These are phyloP conservation scores for Cerceris ruficornis DNA, from an alignment of 2,888 invertebrate genomes.

Conservation along the genomic window DNA sequence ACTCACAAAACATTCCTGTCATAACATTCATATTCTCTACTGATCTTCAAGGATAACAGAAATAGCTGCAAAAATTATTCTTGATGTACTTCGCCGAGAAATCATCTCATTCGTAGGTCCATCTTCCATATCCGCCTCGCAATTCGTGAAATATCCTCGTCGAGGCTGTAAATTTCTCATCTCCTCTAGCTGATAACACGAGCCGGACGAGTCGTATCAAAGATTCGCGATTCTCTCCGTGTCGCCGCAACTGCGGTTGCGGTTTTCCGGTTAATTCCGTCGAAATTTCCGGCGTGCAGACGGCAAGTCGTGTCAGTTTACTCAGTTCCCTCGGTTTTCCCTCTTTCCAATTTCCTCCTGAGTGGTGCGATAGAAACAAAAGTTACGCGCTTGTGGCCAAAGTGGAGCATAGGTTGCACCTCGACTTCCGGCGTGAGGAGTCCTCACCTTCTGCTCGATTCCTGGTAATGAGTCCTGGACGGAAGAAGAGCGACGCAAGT, in stretches of 20 bases:
- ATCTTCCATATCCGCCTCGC: too few relatives aligned
- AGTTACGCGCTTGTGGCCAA: conserved; percentile 23
- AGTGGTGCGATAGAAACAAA: conserved; percentile 35
- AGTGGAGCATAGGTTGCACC: conserved; percentile 4
- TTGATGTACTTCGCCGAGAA: too few relatives aligned
- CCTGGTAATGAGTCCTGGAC: background rate
- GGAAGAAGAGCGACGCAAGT: too few relatives aligned
- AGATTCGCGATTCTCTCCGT: conserved; percentile 19
- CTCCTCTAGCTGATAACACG: conserved; percentile 22
- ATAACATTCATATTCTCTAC: too few relatives aligned
- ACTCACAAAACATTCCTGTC: too few relatives aligned
- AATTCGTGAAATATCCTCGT: background rate
- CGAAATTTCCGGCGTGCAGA: conserved; percentile 39
- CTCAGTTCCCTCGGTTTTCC: conserved; percentile 8
- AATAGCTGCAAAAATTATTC: too few relatives aligned
- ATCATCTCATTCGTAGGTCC: too few relatives aligned
- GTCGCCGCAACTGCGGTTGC: conserved; percentile 11
- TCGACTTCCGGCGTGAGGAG: conserved; percentile 7
- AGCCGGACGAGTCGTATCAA: conserved; percentile 21
- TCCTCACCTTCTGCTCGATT: background rate
- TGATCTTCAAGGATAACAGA: too few relatives aligned
- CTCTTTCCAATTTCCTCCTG: conserved; percentile 44
- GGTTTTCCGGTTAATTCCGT: conserved; percentile 49
- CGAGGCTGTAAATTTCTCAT: conserved; percentile 26
- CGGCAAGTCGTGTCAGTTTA: conserved; percentile 22